phyloP scores from a whole-genome alignment of 2,797 vertebrate genomes.

The Psittacula derbiana region DNA sequence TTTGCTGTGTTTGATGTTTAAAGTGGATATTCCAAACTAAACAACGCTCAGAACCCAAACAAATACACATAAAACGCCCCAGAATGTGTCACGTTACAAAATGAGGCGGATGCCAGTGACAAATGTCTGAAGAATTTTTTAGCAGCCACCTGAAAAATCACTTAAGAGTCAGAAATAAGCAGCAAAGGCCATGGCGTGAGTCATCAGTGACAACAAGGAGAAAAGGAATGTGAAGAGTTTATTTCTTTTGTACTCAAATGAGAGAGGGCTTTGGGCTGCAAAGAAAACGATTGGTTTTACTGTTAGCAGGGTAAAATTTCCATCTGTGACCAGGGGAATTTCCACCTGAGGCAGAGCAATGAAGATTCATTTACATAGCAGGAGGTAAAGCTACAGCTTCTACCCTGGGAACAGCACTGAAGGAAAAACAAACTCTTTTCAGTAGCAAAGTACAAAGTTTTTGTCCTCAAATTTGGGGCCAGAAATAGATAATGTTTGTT shows the following conservation, averaged over 20 bases:
- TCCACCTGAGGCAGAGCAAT: slow-evolving; percentile 15
- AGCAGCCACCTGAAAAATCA: slow-evolving; percentile 66
- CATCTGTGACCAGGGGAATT: slow-evolving; percentile 26
- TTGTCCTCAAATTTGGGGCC: slow-evolving; percentile 26
- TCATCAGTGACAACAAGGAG: slow-evolving; percentile 23
- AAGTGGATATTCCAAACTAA: not conserved
- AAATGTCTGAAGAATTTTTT: slow-evolving; percentile 34
- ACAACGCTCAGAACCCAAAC: not conserved
- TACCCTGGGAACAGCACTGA: slow-evolving; percentile 16
- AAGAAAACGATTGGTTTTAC: not conserved
- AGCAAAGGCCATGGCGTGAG: slow-evolving; percentile 27
- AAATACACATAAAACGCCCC: not conserved
- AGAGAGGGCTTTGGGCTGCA: not conserved
- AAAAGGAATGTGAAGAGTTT: slow-evolving; percentile 4
- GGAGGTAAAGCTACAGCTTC: not conserved
- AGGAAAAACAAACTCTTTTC: slow-evolving; percentile 17
- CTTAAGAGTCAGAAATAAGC: slow-evolving; percentile 51
- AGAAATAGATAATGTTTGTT: slow-evolving; percentile 58
- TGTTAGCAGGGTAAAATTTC: slow-evolving; percentile 1
- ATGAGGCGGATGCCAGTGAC: slow-evolving; percentile 17
- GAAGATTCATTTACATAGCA: slow-evolving; percentile 23
- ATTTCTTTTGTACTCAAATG: not conserved
- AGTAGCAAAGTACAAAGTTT: slow-evolving; percentile 3
- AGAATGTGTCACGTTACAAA: not conserved
- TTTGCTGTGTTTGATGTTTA: not conserved